Evolutionary conservation across 37 sponge, comb jelly and placozoan species (phyloP).

Genomic region (Petrosia ficiformis): DNA sequence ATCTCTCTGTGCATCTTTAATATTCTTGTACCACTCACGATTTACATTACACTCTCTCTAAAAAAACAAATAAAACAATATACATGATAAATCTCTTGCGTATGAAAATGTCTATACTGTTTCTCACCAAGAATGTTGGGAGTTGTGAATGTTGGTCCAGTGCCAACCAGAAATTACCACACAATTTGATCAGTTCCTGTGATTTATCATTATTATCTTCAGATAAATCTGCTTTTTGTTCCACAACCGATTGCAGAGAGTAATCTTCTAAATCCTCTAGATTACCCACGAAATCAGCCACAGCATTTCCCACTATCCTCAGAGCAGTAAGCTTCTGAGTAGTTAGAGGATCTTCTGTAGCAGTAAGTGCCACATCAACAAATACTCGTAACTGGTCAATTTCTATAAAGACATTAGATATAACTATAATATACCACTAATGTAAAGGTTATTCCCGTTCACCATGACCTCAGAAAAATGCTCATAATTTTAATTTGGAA

Average conservation of each 20-base stretch:
- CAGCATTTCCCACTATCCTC: slow-evolving; percentile 33
- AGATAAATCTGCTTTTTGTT: too few species aligned
- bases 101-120: too few species aligned
- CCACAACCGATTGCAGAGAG: background rate
- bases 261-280: background rate
- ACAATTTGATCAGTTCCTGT: slow-evolving; percentile 3
- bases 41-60: background rate
- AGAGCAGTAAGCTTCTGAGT: slow-evolving; percentile 33
- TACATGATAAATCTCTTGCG: too few species aligned
- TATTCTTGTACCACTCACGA: slow-evolving; percentile 7
- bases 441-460: too few species aligned
- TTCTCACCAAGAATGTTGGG: too few species aligned
- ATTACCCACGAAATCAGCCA: slow-evolving; percentile 16
- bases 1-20: slow-evolving; percentile 26
- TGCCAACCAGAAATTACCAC: slow-evolving; percentile 21
- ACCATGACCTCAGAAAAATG: too few species aligned
- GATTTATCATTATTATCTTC: background rate
- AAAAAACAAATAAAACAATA: background rate
- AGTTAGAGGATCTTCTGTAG: slow-evolving; percentile 38
- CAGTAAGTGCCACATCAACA: slow-evolving; percentile 53
- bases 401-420: too few species aligned
- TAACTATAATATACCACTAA: too few species aligned
- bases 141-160: slow-evolving; percentile 13
- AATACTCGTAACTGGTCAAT: slow-evolving; percentile 28
- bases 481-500: too few species aligned